phyloP scores from a whole-genome alignment of 2,888 invertebrate species.

The Dyspetes luteomarginatus region DNA sequence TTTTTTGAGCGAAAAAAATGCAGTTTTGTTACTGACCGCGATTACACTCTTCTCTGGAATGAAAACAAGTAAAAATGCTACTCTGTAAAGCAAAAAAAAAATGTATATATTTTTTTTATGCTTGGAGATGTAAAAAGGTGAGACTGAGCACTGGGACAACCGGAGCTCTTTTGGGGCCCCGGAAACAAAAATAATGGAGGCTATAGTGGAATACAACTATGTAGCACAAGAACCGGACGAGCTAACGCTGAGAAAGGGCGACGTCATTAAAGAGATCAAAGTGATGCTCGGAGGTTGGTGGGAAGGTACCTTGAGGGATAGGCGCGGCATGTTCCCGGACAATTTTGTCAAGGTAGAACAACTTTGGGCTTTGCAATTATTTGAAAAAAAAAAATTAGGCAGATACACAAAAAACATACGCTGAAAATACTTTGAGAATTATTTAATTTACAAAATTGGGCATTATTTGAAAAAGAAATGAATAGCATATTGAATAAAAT shows the following conservation, averaged over 20 bases:
- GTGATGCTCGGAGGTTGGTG: constrained; percentile 94
- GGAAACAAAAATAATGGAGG: constrained; percentile 84
- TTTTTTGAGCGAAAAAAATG: too few relatives aligned
- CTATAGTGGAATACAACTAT: constrained; percentile 94
- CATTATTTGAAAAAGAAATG: background rate
- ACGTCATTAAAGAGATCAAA: constrained; percentile 92
- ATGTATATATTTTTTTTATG: constrained; percentile 51
- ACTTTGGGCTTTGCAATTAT: constrained; percentile 55
- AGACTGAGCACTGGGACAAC: constrained; percentile 61
- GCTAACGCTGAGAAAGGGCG: constrained; percentile 92
- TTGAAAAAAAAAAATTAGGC: background rate
- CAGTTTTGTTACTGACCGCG: too few relatives aligned
- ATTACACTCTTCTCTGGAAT: too few relatives aligned
- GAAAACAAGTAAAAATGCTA: too few relatives aligned
- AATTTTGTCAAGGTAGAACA: constrained; percentile 92
- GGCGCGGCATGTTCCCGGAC: constrained; percentile 95
- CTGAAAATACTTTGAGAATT: background rate
- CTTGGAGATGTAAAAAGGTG: constrained; percentile 69
- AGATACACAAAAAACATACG: background rate
- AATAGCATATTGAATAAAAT: background rate
- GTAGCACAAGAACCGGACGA: constrained; percentile 94
- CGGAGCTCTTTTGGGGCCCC: constrained; percentile 16
- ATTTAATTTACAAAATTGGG: background rate
- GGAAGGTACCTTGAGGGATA: constrained; percentile 93
- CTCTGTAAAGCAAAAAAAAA: constrained; percentile 8